Evolutionary conservation across 2,888 invertebrate species (phyloP), one percentile per base, ranked within the genome.

Genomic region (Andrena dorsata): DNA sequence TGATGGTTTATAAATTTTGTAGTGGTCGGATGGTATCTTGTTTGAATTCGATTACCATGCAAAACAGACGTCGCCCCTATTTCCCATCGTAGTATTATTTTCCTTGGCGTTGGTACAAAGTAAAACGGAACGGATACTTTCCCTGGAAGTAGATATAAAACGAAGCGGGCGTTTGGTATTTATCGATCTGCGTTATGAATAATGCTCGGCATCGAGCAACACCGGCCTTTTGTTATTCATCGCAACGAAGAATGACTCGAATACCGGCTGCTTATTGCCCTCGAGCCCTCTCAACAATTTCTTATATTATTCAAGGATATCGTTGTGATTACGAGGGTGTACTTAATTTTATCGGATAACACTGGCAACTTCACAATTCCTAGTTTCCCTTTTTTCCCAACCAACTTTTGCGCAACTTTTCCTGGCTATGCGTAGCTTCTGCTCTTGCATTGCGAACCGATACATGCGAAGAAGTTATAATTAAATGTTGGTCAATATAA

Each of bases 11-110:
- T 79, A 77, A 84, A 72, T 81, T 88, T 76, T 60, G 16, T 47
- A 70, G 47, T 20, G 51, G 61, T 64, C 56, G 65, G 70, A 73
- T 75, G 65, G 53, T 78, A 76, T 83, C 73, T 72, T 69, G 75
- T 83, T 66, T 75, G 82, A 77, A 86, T 85, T 83, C 77, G 82
- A 85, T 85, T 80, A 86, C 69, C 64, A 82, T 85, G 76, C 74
- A 73, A 83, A 82, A 75, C 63, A 69, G 80, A 41, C 56, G 30
- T 76, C 70, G 49, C 74, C 60, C 28, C 41, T 35, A 10, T 35
- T 64, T 23, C 61, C 56, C 60, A 13, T 60, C 23, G 71, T 56
- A 68, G 13, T 64, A 73, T 72, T 66, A 75, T 81, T 72, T 79
- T 70, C 58, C 75, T 75, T 64, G 49, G 49, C 41, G 13, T 53